Base-by-base conservation (phyloP, 1,140 invertebrate genomes). In the Cyclargus thomasi region DNA sequence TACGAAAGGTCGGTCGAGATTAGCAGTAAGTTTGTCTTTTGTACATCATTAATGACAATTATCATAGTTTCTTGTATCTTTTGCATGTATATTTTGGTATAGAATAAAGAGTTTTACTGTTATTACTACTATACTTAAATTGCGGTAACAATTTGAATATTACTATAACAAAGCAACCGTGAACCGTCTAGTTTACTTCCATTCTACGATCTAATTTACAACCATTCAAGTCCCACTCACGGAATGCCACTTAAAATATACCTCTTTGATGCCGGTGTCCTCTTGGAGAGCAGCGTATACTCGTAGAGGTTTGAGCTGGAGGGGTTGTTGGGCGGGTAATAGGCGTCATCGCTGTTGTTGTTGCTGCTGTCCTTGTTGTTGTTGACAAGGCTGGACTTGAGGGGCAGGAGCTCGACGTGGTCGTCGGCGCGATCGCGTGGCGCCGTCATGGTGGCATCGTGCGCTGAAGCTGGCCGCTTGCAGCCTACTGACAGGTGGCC, bases 211-310 rank as follows among this genome's bases (percentile, higher is more conserved):
- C n/a, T n/a, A n/a, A n/a, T n/a, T n/a, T n/a, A n/a, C n/a, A n/a
- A n/a, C n/a, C n/a, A n/a, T n/a, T n/a, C n/a, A n/a, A n/a, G n/a
- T n/a, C n/a, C n/a, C n/a, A n/a, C n/a, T n/a, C n/a, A n/a, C n/a
- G n/a, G 29, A 35, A 35, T 35, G 3, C 29, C 29, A 8, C 29
- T 35, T 35, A 16, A 47, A 47, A 47, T 8, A 69, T 82, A 90
- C 90, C 88, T 78, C 82, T 91, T 91, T 8, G 90, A 90, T 68
- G 87, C 88, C 80, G 87, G 87, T 67, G 90, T 88, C 69, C 90
- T 75, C 72, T 91, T 91, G 21, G 90, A 90, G 62, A 91, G 82
- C 47, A 91, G 75, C 53, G 82, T 83, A 69, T 91, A 90, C 14
- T 91, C 90, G 74, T 86, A 83, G 29, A 88, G 71, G 71, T 84